Evolutionary conservation across 2,113 vertebrate species (phyloP).

Genomic region (Chaetodon auriga): DNA sequence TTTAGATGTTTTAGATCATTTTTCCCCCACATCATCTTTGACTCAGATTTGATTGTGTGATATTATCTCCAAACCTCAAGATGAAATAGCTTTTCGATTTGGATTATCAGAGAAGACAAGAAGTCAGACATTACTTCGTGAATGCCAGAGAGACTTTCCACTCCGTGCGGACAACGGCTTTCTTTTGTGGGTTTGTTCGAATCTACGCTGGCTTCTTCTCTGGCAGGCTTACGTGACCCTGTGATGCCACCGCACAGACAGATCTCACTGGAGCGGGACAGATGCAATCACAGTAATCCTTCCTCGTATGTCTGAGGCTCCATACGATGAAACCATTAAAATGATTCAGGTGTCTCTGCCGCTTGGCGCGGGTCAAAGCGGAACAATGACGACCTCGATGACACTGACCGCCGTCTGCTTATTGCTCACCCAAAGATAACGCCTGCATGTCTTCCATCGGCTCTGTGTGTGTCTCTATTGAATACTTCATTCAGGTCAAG

Average conservation of each 20-base stretch:
- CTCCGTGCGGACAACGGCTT: neutral
- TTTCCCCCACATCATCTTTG: neutral
- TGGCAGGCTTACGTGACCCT: slow-evolving; percentile 34
- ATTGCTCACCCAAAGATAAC: slow-evolving; percentile 37
- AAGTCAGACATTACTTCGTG: slow-evolving; percentile 20
- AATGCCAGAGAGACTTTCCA: slow-evolving; percentile 23
- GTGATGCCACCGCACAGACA: slow-evolving; percentile 45
- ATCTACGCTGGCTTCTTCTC: slow-evolving; percentile 26
- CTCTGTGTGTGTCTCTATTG: slow-evolving; percentile 25
- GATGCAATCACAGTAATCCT: slow-evolving; percentile 58
- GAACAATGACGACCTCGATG: slow-evolving; percentile 52
- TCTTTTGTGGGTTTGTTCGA: slow-evolving; percentile 41
- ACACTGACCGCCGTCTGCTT: slow-evolving; percentile 41
- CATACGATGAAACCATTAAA: slow-evolving; percentile 63
- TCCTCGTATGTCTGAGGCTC: slow-evolving; percentile 34
- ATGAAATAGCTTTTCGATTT: slow-evolving; percentile 38
- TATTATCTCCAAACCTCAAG: slow-evolving; percentile 22
- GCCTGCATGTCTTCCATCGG: slow-evolving; percentile 35
- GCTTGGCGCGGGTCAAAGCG: slow-evolving; percentile 43
- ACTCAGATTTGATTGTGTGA: slow-evolving; percentile 28
- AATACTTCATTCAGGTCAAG: slow-evolving; percentile 69
- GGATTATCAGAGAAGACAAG: slow-evolving; percentile 20
- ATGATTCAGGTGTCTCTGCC: slow-evolving; percentile 67
- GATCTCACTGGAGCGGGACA: slow-evolving; percentile 53
- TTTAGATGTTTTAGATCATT: slow-evolving; percentile 3